These are phyloP conservation scores for Lithodes maja DNA, from an alignment of 2,888 invertebrate genomes.

Conservation along the genomic window DNA sequence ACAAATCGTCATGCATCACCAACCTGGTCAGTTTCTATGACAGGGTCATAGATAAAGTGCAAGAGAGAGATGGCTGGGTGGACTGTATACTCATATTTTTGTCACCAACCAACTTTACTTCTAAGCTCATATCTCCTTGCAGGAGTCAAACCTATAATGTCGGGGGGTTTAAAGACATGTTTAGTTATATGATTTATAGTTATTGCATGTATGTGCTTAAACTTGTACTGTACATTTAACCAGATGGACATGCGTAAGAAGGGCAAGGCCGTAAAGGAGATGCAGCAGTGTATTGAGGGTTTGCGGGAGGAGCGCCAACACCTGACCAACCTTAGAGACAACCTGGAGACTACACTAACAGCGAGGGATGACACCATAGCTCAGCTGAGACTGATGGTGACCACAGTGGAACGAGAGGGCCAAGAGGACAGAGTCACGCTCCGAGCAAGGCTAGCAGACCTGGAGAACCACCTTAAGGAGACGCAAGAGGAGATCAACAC, in stretches of 20 bases:
- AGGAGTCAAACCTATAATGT: too few species aligned
- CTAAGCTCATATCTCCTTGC: too few species aligned
- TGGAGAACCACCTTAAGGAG: slow-evolving; percentile 60
- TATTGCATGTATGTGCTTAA: neutral
- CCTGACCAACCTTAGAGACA: slow-evolving; percentile 53
- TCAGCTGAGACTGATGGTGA: slow-evolving; percentile 14
- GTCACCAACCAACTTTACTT: too few species aligned
- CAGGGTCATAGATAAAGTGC: too few species aligned
- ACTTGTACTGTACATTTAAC: neutral
- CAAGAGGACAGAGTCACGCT: slow-evolving; percentile 53
- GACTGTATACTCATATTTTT: too few species aligned
- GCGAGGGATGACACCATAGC: slow-evolving; percentile 39
- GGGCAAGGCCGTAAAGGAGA: slow-evolving; percentile 66
- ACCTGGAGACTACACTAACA: slow-evolving; percentile 38
- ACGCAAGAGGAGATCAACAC: slow-evolving; percentile 28
- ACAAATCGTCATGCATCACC: too few species aligned
- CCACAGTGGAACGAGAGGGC: slow-evolving; percentile 33
- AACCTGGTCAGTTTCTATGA: too few species aligned
- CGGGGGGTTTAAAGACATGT: too few species aligned
- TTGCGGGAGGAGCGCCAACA: slow-evolving; percentile 61
- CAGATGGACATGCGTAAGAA: slow-evolving; percentile 70
- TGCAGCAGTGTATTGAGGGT: slow-evolving; percentile 63
- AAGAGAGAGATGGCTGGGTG: too few species aligned
- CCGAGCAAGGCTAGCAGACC: slow-evolving; percentile 39
- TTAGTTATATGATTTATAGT: too few species aligned